Conservation (phyloP, 1,140 invertebrate species). For the Potamilus streckersoni region DNA sequence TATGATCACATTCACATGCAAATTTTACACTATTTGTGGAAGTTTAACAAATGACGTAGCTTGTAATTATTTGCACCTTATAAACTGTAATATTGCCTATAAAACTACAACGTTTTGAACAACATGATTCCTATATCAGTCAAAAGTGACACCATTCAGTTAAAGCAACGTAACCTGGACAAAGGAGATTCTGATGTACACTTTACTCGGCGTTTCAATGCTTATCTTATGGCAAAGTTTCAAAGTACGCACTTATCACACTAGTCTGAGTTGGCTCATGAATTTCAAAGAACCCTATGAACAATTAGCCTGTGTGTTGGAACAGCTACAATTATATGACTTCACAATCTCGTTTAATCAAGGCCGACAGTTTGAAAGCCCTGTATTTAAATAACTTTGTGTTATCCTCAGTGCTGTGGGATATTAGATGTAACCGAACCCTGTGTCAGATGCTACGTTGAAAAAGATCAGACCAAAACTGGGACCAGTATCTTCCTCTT, state of each 20-base stretch:
- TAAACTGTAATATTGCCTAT: no score
- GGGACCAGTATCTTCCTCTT: constrained; percentile 22
- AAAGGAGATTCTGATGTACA: background rate
- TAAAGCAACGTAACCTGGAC: no score
- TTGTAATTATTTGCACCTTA: no score
- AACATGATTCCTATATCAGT: no score
- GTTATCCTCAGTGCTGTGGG: constrained; percentile 29
- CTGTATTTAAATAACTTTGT: constrained; percentile 29
- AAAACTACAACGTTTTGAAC: no score
- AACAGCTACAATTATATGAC: constrained; percentile 40
- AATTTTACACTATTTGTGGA: no score
- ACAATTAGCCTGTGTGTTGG: constrained; percentile 39
- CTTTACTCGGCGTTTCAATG: constrained; percentile 18
- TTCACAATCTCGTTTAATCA: constrained; percentile 58
- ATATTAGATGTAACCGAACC: constrained; percentile 36
- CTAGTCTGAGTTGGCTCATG: constrained; percentile 5
- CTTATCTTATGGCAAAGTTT: background rate
- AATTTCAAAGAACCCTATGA: constrained; percentile 15
- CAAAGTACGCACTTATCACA: constrained; percentile 9
- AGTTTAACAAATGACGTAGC: no score
- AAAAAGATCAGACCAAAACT: constrained; percentile 15
- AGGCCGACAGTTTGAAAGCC: constrained; percentile 41
- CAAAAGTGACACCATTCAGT: no score
- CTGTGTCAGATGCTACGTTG: constrained; percentile 21
- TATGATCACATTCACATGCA: no score